phyloP scores from a whole-genome alignment of 2,888 invertebrate genomes.

The Catocala sponsa region DNA sequence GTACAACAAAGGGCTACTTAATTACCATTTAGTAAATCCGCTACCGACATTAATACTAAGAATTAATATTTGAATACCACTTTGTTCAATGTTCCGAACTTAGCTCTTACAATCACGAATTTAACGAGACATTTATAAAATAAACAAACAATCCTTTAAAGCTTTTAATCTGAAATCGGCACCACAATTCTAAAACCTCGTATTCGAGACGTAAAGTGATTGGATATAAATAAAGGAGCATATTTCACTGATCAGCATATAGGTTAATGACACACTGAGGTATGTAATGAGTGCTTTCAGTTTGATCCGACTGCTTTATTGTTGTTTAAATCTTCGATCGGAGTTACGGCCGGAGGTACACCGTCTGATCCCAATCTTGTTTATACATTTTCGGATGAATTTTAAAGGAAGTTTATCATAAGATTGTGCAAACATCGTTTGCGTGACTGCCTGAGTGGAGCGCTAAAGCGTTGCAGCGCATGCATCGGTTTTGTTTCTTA shows the following conservation, averaged over 20 bases:
- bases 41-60: no score
- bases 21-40: no score
- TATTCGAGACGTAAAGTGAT: conserved; percentile 7
- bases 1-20: no score
- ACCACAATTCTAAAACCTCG: not conserved
- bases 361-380: conserved; percentile 30
- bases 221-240: conserved; percentile 26
- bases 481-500: no score
- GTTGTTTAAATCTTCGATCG: conserved; percentile 43
- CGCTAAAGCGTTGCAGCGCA: no score
- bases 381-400: conserved; percentile 21
- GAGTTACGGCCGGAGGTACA: conserved; percentile 32
- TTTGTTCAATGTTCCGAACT: no score
- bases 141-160: not conserved
- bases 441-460: no score
- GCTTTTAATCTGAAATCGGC: not conserved
- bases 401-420: conserved; percentile 14
- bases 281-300: conserved; percentile 29
- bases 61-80: no score
- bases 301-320: conserved; percentile 43
- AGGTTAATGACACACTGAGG: conserved; percentile 39
- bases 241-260: conserved; percentile 29
- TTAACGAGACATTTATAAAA: no score
- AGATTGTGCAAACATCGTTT: not conserved
- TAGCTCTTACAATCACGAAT: no score